Percentiles rank a stretch among this genome's conserved stretches.
Conservation (phyloP, 2,888 invertebrate species). For the Mimumesa dahlbomi region DNA sequence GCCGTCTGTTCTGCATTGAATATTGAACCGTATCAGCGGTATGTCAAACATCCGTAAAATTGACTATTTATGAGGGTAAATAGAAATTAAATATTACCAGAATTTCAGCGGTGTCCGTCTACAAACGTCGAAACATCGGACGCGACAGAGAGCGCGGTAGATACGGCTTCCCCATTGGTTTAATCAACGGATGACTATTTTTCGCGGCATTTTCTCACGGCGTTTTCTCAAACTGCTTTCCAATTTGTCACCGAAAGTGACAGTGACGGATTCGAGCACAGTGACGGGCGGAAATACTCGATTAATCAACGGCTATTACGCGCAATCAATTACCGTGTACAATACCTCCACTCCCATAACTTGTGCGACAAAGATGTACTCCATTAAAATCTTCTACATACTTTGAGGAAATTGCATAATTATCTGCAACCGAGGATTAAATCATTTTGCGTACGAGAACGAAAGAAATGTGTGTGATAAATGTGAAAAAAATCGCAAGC, state of each 20-base stretch:
- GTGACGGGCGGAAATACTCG: constrained; percentile 25
- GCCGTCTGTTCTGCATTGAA: constrained; percentile 9
- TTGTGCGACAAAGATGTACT: too few relatives aligned
- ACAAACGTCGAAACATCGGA: background rate
- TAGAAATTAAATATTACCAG: background rate
- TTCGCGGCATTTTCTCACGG: background rate
- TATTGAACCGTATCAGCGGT: constrained; percentile 23
- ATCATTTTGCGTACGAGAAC: too few relatives aligned
- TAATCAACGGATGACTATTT: too few relatives aligned
- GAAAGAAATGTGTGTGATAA: too few relatives aligned
- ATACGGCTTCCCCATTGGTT: too few relatives aligned
- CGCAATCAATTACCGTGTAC: constrained; percentile 31
- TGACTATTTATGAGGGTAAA: constrained; percentile 25
- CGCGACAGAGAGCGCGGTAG: background rate
- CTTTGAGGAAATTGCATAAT: too few relatives aligned
- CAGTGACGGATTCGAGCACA: constrained; percentile 29
- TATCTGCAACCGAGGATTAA: background rate
- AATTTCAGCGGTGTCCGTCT: background rate
- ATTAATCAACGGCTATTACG: constrained; percentile 42
- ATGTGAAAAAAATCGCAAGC: too few relatives aligned
- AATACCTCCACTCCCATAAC: background rate
- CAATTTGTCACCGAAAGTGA: constrained; percentile 25
- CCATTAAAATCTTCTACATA: too few relatives aligned
- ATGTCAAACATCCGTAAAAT: constrained; percentile 20
- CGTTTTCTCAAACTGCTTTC: background rate